Base-by-base conservation (phyloP, 1,140 invertebrate species). In the Adoxophyes honmai region DNA sequence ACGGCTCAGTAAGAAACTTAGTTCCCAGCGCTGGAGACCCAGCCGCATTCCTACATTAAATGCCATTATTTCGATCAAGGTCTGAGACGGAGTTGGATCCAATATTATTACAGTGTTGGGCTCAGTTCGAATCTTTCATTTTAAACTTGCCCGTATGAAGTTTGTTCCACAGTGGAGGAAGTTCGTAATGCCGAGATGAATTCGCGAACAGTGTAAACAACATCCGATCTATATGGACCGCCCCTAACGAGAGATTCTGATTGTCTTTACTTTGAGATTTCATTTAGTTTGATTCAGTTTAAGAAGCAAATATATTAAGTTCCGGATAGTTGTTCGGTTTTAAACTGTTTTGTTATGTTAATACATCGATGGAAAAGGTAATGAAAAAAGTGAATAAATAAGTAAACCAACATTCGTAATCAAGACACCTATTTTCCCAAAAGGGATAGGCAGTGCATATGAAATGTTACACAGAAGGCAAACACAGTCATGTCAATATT, bases 61-160 rank as follows among this genome's bases (percentile, higher is more conserved):
- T 33, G 42, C 16, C 42, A 11, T 33, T 48, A 48, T 48, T 28
- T 33, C 42, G 21, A 28, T 48, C 10, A 48, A 48, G 42, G 42
- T 48, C 21, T 18, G 21, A 18, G 42, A 21, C 21, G 21, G 6
- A 28, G 21, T 28, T 28, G 21, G 34, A 64, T 54, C 59, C 57
- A 59, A 64, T 63, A 57, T 57, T 52, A 59, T 64, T 66, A 62
- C 59, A 39, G 34, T 63, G 57, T 57, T 48, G 34, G 53, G 57
- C 33, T 55, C 55, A 55, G 48, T 55, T 52, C 28, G 57, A 70
- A 72, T 72, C 69, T 72, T 72, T 72, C 60, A 62, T 72, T 68
- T 68, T 66, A 68, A 72, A 72, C 60, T 72, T 72, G 44, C 51
- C 36, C 60, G 56, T 42, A 35, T 37, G 52, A 66, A 67, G 64